Evolutionary conservation across 2,113 vertebrate genomes (phyloP).

Genomic region (Galeopterus variegatus): DNA sequence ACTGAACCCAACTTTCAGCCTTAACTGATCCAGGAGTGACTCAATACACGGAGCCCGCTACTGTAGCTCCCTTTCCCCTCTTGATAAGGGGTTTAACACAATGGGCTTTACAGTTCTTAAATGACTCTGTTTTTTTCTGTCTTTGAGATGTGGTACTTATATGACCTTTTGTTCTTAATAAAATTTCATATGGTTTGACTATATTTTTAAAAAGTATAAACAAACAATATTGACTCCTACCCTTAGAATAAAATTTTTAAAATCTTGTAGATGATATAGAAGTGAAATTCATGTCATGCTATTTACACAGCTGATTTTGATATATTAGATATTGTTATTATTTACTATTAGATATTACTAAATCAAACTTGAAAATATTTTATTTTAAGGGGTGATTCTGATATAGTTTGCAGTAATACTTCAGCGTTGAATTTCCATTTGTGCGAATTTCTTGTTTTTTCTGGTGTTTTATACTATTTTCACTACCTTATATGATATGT

Average conservation of each 20-base stretch:
- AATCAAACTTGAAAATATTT: not conserved
- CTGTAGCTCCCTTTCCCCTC: constrained; percentile 81
- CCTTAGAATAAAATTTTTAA: constrained; percentile 62
- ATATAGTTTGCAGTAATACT: not conserved
- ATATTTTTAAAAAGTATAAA: constrained; percentile 78
- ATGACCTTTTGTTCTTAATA: constrained; percentile 79
- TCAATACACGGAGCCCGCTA: constrained; percentile 76
- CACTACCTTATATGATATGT: not conserved
- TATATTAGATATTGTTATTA: not conserved
- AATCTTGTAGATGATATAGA: constrained; percentile 42
- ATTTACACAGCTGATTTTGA: constrained; percentile 46
- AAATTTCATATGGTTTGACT: constrained; percentile 76
- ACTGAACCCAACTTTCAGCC: constrained; percentile 80
- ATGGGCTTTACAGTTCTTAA: constrained; percentile 87
- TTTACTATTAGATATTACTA: not conserved
- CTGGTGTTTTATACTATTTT: not conserved
- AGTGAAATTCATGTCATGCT: constrained; percentile 51
- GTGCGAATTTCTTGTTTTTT: not conserved
- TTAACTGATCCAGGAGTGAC: constrained; percentile 85
- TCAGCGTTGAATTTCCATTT: not conserved
- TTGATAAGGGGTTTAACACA: constrained; percentile 85
- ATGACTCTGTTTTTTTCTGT: constrained; percentile 76
- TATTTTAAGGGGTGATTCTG: not conserved
- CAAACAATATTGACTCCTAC: not conserved
- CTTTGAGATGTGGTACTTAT: constrained; percentile 73